phyloP scores from a whole-genome alignment of 1,140 invertebrate genomes.

The Dendrolimus punctatus region DNA sequence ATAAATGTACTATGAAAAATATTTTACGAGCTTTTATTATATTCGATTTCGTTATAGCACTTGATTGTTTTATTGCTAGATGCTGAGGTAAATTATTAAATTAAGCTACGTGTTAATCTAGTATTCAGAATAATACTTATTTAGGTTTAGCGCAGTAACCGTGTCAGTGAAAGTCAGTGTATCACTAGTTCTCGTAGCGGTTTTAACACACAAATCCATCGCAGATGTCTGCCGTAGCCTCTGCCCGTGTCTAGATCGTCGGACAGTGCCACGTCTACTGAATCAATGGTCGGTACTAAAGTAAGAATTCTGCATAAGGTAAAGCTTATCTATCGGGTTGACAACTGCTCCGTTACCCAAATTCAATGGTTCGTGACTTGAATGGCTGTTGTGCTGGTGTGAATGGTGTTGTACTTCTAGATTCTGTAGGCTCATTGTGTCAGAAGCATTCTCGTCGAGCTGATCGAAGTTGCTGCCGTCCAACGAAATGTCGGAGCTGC shows the following conservation, averaged over 20 bases:
- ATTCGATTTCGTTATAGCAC: too few species aligned
- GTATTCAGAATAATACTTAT: too few species aligned
- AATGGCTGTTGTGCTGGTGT: conserved; percentile 71
- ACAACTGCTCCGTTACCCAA: conserved; percentile 77
- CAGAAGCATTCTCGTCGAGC: conserved; percentile 84
- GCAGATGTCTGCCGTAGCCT: conserved; percentile 24
- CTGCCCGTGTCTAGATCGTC: conserved; percentile 14
- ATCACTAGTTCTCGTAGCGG: conserved; percentile 36
- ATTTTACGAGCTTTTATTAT: too few species aligned
- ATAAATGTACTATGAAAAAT: too few species aligned
- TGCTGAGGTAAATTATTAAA: neutral
- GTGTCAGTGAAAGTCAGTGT: conserved; percentile 17
- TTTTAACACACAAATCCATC: conserved; percentile 31
- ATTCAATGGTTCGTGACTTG: conserved; percentile 72
- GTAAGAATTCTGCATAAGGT: conserved; percentile 97
- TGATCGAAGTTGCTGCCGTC: conserved; percentile 88
- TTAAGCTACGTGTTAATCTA: too few species aligned
- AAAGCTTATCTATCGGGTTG: conserved; percentile 97
- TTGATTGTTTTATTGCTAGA: neutral
- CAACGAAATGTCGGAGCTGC: conserved; percentile 89
- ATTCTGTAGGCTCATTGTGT: conserved; percentile 82
- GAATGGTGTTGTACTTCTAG: conserved; percentile 74
- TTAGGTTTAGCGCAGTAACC: too few species aligned
- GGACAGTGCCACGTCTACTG: conserved; percentile 28
- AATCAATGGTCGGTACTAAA: conserved; percentile 82